These are phyloP conservation scores for Apodemia mormo DNA, from an alignment of 2,888 invertebrate genomes.

Conservation along the genomic window DNA sequence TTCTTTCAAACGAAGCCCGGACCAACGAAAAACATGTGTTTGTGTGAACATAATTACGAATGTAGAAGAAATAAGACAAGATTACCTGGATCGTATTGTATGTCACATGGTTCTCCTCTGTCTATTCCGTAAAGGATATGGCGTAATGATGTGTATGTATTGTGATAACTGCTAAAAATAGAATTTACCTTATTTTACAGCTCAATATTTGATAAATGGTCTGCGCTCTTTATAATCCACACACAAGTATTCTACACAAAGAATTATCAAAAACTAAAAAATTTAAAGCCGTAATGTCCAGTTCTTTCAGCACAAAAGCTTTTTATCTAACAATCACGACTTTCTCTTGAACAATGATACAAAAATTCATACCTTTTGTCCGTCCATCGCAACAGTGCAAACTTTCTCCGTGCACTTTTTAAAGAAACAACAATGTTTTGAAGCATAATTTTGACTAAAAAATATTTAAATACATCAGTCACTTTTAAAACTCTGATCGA, in stretches of 20 bases:
- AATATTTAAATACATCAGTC: conserved; percentile 54
- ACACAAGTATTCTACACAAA: conserved; percentile 63
- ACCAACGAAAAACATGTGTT: too few species aligned
- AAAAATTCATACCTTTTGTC: conserved; percentile 61
- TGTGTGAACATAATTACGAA: too few species aligned
- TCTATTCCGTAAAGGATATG: too few species aligned
- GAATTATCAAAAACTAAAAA: conserved; percentile 68
- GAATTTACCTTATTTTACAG: background rate
- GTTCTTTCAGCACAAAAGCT: conserved; percentile 62
- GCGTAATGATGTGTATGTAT: too few species aligned
- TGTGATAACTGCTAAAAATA: background rate
- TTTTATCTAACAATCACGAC: conserved; percentile 66
- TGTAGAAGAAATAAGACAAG: too few species aligned
- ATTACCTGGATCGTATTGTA: too few species aligned
- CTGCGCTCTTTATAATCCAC: conserved; percentile 36
- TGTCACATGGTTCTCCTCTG: too few species aligned
- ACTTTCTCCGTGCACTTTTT: conserved; percentile 67
- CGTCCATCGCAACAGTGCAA: conserved; percentile 52
- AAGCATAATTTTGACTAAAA: conserved; percentile 40
- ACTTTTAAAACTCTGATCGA: conserved; percentile 58
- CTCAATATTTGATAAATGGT: background rate
- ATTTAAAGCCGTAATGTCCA: conserved; percentile 57
- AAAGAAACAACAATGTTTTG: conserved; percentile 48
- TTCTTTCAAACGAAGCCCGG: too few species aligned
- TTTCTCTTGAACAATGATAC: conserved; percentile 69